Conservation (phyloP, 2,888 invertebrate genomes). For the Psococerastis gibbosa region DNA sequence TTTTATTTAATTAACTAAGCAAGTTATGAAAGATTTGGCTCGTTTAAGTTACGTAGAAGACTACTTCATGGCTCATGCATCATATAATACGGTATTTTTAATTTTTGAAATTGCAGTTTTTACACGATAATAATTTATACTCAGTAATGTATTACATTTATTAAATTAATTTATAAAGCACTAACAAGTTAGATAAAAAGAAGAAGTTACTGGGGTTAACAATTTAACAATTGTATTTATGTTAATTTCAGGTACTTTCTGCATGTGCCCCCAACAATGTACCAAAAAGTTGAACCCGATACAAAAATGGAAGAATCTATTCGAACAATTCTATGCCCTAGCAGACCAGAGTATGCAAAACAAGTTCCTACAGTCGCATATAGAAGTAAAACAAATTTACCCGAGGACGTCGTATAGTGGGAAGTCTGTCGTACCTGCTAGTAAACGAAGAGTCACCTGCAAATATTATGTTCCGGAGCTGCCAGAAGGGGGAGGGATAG, state of each 20-base stretch:
- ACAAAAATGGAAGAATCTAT: conserved; percentile 28
- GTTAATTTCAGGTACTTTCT: conserved; percentile 30
- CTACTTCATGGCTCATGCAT: no score
- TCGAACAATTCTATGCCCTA: conserved; percentile 30
- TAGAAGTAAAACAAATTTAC: conserved; percentile 29
- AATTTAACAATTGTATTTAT: no score
- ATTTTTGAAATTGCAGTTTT: no score
- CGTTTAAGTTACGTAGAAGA: no score
- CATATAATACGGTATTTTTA: no score
- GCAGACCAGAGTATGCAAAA: conserved; percentile 31
- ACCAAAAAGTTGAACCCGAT: conserved; percentile 28
- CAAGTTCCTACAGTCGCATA: conserved; percentile 30
- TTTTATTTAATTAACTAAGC: no score
- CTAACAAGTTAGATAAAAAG: no score
- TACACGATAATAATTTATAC: no score
- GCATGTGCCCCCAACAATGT: conserved; percentile 34
- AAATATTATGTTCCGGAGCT: conserved; percentile 30
- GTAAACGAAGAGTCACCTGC: conserved; percentile 29
- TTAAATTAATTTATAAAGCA: no score
- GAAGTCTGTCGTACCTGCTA: conserved; percentile 18
- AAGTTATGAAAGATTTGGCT: no score
- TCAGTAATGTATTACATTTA: no score
- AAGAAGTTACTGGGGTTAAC: no score
- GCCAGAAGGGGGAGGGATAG: conserved; percentile 17
- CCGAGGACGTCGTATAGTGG: conserved; percentile 18